These are phyloP conservation scores for Lasioglossum calceatum DNA, from an alignment of 2,888 invertebrate species.

Conservation along the genomic window DNA sequence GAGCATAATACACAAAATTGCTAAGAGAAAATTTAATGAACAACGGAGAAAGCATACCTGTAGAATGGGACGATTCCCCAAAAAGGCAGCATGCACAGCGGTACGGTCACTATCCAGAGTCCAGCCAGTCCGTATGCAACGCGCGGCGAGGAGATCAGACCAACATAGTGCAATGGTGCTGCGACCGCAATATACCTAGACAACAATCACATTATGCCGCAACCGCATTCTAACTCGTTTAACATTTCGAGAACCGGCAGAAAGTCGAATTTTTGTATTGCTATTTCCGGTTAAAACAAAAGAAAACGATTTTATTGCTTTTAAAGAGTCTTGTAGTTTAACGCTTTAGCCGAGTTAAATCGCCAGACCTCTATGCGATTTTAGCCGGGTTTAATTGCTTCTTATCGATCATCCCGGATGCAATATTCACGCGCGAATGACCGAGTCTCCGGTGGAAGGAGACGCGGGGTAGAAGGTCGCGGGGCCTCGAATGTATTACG, in stretches of 20 bases:
- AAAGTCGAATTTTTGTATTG: too few species aligned
- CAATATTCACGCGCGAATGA: conserved; percentile 35
- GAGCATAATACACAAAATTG: too few species aligned
- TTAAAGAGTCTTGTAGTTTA: too few species aligned
- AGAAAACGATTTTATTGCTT: too few species aligned
- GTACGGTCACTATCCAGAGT: conserved; percentile 89
- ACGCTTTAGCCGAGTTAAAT: too few species aligned
- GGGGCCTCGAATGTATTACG: background rate
- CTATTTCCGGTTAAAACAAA: too few species aligned
- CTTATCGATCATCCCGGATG: conserved; percentile 20
- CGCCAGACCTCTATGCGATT: too few species aligned
- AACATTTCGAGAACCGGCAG: too few species aligned
- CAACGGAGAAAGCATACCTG: conserved; percentile 62
- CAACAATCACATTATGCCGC: conserved; percentile 17
- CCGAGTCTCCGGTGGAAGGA: background rate
- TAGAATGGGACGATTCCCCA: conserved; percentile 86
- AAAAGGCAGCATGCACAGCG: conserved; percentile 88
- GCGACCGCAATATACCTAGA: conserved; percentile 91
- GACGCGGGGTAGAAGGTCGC: conserved; percentile 3
- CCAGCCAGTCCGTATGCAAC: conserved; percentile 88
- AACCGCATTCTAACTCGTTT: background rate
- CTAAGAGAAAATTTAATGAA: background rate
- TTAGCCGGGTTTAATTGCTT: too few species aligned
- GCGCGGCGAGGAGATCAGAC: conserved; percentile 90
- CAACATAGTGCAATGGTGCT: conserved; percentile 92